Base-by-base conservation (phyloP, 2,888 invertebrate species). In the Drosophila neutralis region DNA sequence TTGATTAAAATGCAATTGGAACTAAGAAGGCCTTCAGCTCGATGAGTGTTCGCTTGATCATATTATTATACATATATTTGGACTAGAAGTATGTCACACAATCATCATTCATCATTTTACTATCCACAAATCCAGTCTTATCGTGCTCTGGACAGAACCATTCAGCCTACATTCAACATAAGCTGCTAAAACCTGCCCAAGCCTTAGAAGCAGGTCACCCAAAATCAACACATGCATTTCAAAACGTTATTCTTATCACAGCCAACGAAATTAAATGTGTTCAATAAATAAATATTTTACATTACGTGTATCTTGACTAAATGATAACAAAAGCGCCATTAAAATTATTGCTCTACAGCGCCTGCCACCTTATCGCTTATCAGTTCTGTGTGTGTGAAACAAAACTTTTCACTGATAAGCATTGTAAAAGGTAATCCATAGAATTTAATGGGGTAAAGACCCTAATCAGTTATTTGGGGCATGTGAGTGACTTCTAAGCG, bases 401-500 rank as follows among this genome's bases (percentile, higher is more conserved):
- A 40, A 42, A 73, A 48, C 58, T 36, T 72, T 65, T 68, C 58
- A 71, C 84, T 83, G 84, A 84, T 84, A 84, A 78, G 73, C 53
- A 15, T 13, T 59, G 62, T 69, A 63, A 71, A 71, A 62, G 60
- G 40, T 83, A 76, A 77, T 67, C 70, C 70, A 61, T 35, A 40
- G 66, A 69, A 62, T 64, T 69, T 35, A 15, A 51, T 57, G 31
- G 48, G 35, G 36, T 57, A 49, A 45, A 58, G 42, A 56, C 35
- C 58, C 51, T 40, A 74, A 78, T 83, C 73, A 76, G 67, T 70
- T 79, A 82, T 88, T 76, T 74, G 75, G 80, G 87, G 68, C 73
- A 49, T 61, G 61, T 78, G 89, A 89, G 33, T 83, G 80, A 72
- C 21, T 54, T 63, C 53, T 27, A 48, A 31, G 64, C 31, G 35